Percentiles rank a stretch among this genome's conserved stretches.
phyloP scores from a whole-genome alignment of 2,797 vertebrate species.

The Liparis tanakae region DNA sequence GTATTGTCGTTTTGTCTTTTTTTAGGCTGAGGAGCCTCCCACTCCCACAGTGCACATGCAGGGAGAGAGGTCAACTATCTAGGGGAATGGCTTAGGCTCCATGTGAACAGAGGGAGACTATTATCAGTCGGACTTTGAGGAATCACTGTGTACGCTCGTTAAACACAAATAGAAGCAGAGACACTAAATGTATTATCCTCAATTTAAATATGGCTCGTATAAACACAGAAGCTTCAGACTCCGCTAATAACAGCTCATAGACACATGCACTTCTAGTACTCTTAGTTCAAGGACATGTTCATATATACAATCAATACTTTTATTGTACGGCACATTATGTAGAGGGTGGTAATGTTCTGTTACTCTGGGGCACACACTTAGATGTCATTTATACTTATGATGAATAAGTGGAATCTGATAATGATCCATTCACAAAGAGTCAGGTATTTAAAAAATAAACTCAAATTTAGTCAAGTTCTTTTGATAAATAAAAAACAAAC shows the following conservation, averaged over 20 bases:
- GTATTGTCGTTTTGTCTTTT: slow-evolving; percentile 34
- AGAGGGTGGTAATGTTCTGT: background rate
- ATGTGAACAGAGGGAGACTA: slow-evolving; percentile 23
- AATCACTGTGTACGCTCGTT: background rate
- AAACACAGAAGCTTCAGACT: slow-evolving; percentile 13
- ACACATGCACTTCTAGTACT: slow-evolving; percentile 13
- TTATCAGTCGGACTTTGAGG: slow-evolving; percentile 22
- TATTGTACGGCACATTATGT: background rate
- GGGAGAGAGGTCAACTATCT: slow-evolving; percentile 54
- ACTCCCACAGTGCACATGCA: slow-evolving; percentile 46
- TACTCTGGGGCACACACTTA: background rate
- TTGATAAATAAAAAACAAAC: background rate
- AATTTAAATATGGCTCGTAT: slow-evolving; percentile 8
- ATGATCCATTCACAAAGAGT: background rate
- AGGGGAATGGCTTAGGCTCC: slow-evolving; percentile 20
- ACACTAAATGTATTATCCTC: background rate
- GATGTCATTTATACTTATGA: background rate
- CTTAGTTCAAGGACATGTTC: slow-evolving; percentile 7
- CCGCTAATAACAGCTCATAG: slow-evolving; percentile 5
- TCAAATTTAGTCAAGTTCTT: background rate
- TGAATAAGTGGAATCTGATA: background rate
- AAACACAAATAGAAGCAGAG: slow-evolving; percentile 7
- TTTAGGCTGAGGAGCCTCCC: slow-evolving; percentile 29
- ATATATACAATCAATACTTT: background rate
- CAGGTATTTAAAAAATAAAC: background rate